Base-by-base conservation (phyloP, 2,797 vertebrate species). In the Brachyrhaphis roseni region DNA sequence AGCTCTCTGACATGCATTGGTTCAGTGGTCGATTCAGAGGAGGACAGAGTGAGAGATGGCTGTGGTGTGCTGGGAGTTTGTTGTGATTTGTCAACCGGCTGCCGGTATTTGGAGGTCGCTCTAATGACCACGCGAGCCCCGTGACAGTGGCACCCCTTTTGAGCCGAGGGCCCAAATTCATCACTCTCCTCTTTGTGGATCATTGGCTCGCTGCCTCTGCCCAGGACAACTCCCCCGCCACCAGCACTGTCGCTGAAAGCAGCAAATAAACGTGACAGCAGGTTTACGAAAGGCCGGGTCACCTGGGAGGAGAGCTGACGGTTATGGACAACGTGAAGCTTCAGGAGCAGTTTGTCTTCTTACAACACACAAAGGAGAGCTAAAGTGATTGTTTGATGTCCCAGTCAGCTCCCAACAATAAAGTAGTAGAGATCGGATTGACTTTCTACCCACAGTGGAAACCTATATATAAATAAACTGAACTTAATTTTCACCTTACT, bases 201-300 rank as follows among this genome's bases (percentile, higher is more conserved):
- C 92, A 88, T 90, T 93, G 92, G 90, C 86, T 87, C 80, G 13
- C 84, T 28, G 83, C 79, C 88, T 89, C 87, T 81, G 6, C 86
- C 86, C 87, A 86, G 92, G 88, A 90, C 78, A 83, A 91, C 88
- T 90, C 90, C 88, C 90, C 57, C 64, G 78, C 88, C 57, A 31
- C 66, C n/a, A 16, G 75, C 71, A 5, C 87, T 76, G 79, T 66
- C 72, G 47, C 76, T 59, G 76, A 80, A 80, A 82, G 88, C 89
- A 90, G 90, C 89, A 93, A 93, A 93, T 93, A 92, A 94, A 95
- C 82, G 81, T 92, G 89, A 94, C 92, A 84, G 87, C 83, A 62
- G 85, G 92, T 93, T 94, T 90, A 89, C 77, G 36, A 87, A 87
- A 86, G 85, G 90, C 86, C 85, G 43, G 77, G 87, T 82, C 91